These are phyloP conservation scores for Montipora capricornis DNA, from an alignment of 64 coral and sea anemone genomes.

Conservation along the genomic window DNA sequence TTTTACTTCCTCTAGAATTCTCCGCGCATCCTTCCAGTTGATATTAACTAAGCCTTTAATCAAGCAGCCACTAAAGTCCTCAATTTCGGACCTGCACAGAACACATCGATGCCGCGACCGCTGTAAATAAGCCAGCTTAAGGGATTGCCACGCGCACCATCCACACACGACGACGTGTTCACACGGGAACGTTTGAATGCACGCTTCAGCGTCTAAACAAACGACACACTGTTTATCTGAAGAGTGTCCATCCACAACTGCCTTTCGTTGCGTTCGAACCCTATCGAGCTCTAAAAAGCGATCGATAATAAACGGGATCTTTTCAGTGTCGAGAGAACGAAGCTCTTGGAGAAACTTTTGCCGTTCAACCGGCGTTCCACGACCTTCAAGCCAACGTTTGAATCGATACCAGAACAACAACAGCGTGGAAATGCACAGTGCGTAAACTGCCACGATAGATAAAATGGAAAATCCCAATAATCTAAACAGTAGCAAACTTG, in stretches of 20 bases:
- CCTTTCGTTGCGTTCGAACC: background rate
- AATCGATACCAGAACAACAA: slow-evolving; percentile 57
- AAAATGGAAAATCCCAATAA: slow-evolving; percentile 63
- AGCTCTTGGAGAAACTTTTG: slow-evolving; percentile 74
- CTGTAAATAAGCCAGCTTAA: slow-evolving; percentile 81
- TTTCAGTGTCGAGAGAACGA: slow-evolving; percentile 79
- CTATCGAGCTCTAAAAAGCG: slow-evolving; percentile 84
- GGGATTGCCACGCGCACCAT: slow-evolving; percentile 92
- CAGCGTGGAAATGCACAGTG: slow-evolving; percentile 38
- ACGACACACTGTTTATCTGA: slow-evolving; percentile 73
- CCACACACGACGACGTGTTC: slow-evolving; percentile 80
- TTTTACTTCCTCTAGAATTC: slow-evolving; percentile 84
- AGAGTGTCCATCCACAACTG: background rate
- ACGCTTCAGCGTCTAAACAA: slow-evolving; percentile 79
- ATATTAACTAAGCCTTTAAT: slow-evolving; percentile 85
- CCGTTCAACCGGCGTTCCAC: slow-evolving; percentile 32
- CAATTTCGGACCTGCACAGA: slow-evolving; percentile 82
- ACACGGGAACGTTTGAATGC: slow-evolving; percentile 79
- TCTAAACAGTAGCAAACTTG: slow-evolving; percentile 56
- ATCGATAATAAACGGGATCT: slow-evolving; percentile 88
- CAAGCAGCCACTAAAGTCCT: slow-evolving; percentile 86
- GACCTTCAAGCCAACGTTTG: slow-evolving; percentile 9
- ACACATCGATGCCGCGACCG: slow-evolving; percentile 76
- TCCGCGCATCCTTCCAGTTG: slow-evolving; percentile 89
- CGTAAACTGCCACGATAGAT: slow-evolving; percentile 48